phyloP scores from a whole-genome alignment of 2,113 vertebrate species.

The Stictonetta naevosa region DNA sequence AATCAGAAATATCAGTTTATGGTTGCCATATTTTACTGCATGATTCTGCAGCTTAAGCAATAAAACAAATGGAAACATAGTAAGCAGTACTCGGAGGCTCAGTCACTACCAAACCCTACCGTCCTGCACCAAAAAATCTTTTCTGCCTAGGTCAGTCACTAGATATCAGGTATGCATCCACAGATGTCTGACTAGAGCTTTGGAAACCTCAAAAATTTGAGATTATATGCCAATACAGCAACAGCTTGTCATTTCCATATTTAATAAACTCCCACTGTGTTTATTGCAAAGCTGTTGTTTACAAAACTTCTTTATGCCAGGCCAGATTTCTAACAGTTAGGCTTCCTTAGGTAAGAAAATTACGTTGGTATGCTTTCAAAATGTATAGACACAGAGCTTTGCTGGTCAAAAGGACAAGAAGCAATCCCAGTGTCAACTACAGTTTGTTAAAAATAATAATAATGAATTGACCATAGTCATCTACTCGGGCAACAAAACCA shows the following conservation, averaged over 20 bases:
- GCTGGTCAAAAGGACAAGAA: neutral
- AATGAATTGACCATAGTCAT: neutral
- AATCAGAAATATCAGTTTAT: neutral
- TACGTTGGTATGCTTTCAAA: neutral
- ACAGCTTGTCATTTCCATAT: neutral
- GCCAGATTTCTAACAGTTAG: neutral
- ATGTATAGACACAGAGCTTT: neutral
- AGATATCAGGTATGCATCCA: neutral
- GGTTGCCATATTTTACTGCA: neutral
- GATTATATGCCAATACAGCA: neutral
- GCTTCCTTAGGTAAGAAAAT: neutral
- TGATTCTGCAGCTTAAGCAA: neutral
- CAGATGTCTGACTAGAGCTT: neutral
- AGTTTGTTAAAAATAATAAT: neutral
- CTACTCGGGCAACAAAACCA: neutral
- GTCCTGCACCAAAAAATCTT: neutral
- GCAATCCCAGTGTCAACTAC: neutral
- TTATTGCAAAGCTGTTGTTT: neutral
- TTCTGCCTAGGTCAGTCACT: neutral
- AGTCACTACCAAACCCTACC: neutral
- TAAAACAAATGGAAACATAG: neutral
- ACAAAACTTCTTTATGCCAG: neutral
- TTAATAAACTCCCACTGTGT: neutral
- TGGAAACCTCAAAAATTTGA: neutral
- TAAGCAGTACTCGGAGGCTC: neutral